phyloP scores from a whole-genome alignment of 2,797 vertebrate genomes.

The Chelmon rostratus region DNA sequence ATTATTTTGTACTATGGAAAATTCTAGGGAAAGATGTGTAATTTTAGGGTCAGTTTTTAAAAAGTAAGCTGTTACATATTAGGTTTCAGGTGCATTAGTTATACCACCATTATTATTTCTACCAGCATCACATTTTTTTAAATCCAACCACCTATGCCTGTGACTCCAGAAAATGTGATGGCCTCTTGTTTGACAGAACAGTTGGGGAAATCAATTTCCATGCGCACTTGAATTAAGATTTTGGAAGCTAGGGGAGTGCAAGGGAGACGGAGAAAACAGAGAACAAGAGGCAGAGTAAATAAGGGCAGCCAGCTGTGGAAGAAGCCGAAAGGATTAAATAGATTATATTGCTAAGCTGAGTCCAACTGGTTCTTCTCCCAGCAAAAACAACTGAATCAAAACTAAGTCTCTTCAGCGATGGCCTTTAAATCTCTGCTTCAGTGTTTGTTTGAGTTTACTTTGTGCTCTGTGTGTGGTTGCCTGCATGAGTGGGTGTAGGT shows the following conservation, averaged over 20 bases:
- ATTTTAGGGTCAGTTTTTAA: slow-evolving; percentile 26
- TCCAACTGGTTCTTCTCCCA: slow-evolving; percentile 65
- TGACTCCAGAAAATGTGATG: slow-evolving; percentile 4
- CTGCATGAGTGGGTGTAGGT: slow-evolving; percentile 34
- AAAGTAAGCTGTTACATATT: slow-evolving; percentile 17
- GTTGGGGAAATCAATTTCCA: slow-evolving; percentile 17
- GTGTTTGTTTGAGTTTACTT: slow-evolving; percentile 55
- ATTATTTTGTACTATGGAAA: slow-evolving; percentile 19
- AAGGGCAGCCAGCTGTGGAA: slow-evolving; percentile 59
- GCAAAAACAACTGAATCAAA: slow-evolving; percentile 63
- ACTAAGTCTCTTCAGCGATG: slow-evolving; percentile 32
- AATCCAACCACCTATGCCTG: not conserved
- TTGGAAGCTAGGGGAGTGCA: not conserved
- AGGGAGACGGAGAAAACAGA: slow-evolving; percentile 1
- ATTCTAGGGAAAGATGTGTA: slow-evolving; percentile 15
- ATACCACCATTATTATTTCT: not conserved
- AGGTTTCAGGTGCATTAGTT: slow-evolving; percentile 8
- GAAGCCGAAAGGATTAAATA: slow-evolving; percentile 58
- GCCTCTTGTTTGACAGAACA: slow-evolving; percentile 16
- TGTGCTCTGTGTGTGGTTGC: slow-evolving; percentile 29
- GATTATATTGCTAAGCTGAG: slow-evolving; percentile 63
- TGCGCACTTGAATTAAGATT: slow-evolving; percentile 17
- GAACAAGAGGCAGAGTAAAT: slow-evolving; percentile 41
- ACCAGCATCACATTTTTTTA: slow-evolving; percentile 16
- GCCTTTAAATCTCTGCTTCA: slow-evolving; percentile 36